Conservation (phyloP, 2,113 vertebrate species). For the Eudyptes chrysolophus region DNA sequence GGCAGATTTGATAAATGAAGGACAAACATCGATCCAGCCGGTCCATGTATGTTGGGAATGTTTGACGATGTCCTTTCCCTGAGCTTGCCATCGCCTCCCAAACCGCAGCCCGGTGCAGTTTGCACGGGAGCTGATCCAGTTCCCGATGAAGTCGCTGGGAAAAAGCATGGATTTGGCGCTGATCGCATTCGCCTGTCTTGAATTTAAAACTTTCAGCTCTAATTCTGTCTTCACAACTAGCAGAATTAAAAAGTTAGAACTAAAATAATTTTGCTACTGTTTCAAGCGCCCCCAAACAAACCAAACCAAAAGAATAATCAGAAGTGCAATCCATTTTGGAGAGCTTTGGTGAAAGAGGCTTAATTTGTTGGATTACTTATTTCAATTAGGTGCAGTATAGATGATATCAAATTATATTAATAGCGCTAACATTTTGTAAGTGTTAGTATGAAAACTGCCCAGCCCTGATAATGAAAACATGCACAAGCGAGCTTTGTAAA, state of each 20-base stretch:
- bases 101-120: not conserved
- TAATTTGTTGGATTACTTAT: constrained; percentile 17
- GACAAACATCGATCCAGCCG: rapidly evolving
- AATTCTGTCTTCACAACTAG: not conserved
- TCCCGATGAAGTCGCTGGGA: rapidly evolving
- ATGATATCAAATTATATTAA: constrained; percentile 41
- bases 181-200: rapidly evolving
- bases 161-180: rapidly evolving
- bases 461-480: constrained; percentile 33
- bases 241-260: not conserved
- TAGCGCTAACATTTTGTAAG: constrained; percentile 5
- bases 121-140: rapidly evolving
- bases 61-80: not conserved
- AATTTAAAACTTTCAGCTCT: not conserved
- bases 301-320: not conserved
- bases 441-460: constrained; percentile 40
- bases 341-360: constrained; percentile 14
- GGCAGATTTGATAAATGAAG: not conserved
- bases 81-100: rapidly evolving
- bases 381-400: constrained; percentile 11
- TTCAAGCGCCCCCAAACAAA: not conserved
- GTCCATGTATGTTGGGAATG: not conserved
- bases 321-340: not conserved
- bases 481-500: constrained; percentile 4
- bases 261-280: not conserved